Conservation (phyloP, 2,797 vertebrate genomes). For the Gila robusta region DNA sequence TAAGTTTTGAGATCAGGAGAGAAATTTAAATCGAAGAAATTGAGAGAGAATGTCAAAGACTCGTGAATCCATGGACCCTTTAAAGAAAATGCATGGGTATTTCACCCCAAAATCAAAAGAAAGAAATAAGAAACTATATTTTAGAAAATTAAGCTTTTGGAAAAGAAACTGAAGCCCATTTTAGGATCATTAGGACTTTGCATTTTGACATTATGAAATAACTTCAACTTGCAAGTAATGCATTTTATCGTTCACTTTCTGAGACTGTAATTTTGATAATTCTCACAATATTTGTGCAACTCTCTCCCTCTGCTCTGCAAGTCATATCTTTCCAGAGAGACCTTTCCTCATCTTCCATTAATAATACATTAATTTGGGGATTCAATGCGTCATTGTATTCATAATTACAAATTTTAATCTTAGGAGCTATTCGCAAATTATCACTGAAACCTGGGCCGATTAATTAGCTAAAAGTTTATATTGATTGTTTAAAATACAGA, state of each 20-base stretch:
- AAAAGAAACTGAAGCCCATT: neutral
- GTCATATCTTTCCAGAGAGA: neutral
- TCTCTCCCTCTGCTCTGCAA: neutral
- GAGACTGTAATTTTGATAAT: neutral
- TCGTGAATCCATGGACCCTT: neutral
- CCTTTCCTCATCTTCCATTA: neutral
- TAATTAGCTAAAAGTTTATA: neutral
- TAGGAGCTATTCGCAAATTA: neutral
- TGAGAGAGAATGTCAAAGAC: neutral
- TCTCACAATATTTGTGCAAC: neutral
- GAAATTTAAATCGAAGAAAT: neutral
- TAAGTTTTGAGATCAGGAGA: neutral
- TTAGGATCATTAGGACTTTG: neutral
- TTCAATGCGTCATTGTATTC: neutral
- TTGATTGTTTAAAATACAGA: neutral
- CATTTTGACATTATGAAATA: neutral
- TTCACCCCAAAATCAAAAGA: neutral
- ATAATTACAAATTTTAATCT: neutral
- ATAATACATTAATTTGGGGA: neutral
- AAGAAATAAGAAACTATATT: neutral
- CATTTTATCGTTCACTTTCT: neutral
- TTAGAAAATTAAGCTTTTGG: neutral
- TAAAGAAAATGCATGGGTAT: neutral
- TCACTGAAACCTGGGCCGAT: neutral
- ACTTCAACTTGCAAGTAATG: neutral